Percentiles rank a stretch among this genome's conserved stretches.
Evolutionary conservation across 23 tunicate genomes (phyloP).

Genomic region (Trididemnum clinides): DNA sequence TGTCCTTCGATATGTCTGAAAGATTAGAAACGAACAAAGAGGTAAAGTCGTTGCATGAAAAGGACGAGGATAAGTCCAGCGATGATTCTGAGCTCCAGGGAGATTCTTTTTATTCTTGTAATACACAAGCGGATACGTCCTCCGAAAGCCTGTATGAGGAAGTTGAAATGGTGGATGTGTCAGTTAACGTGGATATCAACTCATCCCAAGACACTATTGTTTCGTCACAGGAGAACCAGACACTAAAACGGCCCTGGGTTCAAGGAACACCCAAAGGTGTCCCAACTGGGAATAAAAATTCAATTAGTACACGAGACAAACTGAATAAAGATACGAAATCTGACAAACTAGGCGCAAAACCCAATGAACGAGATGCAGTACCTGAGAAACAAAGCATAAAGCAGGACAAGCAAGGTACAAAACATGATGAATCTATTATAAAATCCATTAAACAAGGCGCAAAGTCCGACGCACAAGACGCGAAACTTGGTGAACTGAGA

Average conservation of each 20-base stretch:
- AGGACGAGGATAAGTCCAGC: background rate
- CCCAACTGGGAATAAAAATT: too few species aligned
- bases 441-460: too few species aligned
- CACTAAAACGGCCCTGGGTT: background rate
- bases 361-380: too few species aligned
- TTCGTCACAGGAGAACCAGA: background rate
- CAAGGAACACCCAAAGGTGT: too few species aligned
- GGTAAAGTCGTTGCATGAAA: background rate
- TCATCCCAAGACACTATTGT: background rate
- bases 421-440: too few species aligned
- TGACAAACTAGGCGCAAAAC: too few species aligned
- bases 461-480: too few species aligned
- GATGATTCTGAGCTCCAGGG: background rate
- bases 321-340: too few species aligned
- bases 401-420: too few species aligned
- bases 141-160: conserved; percentile 52
- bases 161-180: conserved; percentile 65
- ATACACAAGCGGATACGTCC: background rate
- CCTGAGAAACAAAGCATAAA: too few species aligned
- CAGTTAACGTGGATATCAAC: background rate
- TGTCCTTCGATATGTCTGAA: background rate
- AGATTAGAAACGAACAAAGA: background rate
- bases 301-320: too few species aligned
- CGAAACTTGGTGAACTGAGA: too few species aligned
- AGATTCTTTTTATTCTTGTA: background rate